Evolutionary conservation across 2,888 invertebrate species (phyloP).

Genomic region (Orgyia antiqua): DNA sequence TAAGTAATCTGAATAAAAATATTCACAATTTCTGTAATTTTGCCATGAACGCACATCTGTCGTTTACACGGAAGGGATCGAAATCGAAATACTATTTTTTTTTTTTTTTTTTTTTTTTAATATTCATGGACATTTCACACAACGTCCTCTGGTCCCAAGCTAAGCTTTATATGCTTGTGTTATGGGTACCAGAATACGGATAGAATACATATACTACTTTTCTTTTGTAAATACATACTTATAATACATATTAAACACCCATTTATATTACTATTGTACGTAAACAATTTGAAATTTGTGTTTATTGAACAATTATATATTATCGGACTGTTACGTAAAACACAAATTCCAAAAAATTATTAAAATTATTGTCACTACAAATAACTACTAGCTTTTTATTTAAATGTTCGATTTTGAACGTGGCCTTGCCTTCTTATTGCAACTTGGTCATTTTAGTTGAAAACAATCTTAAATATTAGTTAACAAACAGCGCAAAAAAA

Average conservation of each 20-base stretch:
- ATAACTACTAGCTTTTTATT: conserved; percentile 21
- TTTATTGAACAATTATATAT: conserved; percentile 20
- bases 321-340: conserved; percentile 8
- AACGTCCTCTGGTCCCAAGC: too few species aligned
- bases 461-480: conserved; percentile 45
- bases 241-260: too few species aligned
- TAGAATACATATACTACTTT: too few species aligned
- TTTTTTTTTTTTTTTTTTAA: too few species aligned
- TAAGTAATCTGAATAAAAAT: conserved; percentile 68
- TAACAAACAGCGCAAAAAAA: conserved; percentile 50
- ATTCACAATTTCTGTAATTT: conserved; percentile 74
- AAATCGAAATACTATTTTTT: too few species aligned
- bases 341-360: conserved; percentile 15
- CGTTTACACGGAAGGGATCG: conserved; percentile 66
- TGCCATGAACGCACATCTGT: conserved; percentile 66
- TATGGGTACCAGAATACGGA: too few species aligned
- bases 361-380: conserved; percentile 10
- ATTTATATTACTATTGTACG: conserved; percentile 38
- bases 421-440: conserved; percentile 50
- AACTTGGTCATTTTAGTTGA: conserved; percentile 43
- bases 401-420: conserved; percentile 22
- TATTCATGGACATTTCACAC: too few species aligned
- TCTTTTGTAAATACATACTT: too few species aligned
- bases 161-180: too few species aligned
- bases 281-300: conserved; percentile 33